Base-by-base conservation (phyloP, 1,140 invertebrate genomes). In the Acromyrmex echinatior region DNA sequence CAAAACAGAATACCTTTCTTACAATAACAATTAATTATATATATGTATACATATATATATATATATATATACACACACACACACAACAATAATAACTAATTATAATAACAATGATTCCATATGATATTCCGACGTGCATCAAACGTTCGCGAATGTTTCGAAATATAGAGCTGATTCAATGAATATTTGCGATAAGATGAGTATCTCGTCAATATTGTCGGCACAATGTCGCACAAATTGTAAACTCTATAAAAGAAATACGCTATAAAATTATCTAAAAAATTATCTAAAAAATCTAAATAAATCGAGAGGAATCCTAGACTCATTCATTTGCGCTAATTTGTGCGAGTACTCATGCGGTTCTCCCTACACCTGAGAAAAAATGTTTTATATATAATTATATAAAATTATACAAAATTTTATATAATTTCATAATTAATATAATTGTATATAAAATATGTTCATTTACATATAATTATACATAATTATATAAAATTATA, bases 1-100 rank as follows among this genome's bases (percentile, higher is more conserved):
- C 78, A 68, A 87, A 92, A 92, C 85, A 90, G 63, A 92, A 92
- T 80, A 78, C 86, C 84, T 68, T 77, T 91, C 87, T 63, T 87
- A 91, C 87, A 92, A 92, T 84, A 92, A 92, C 85, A 89, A 89
- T 60, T 16, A 78, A 90, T 86, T 25, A 21, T 56, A 56, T 56
- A 56, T 56, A 56, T 21, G 9, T 56, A 56, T 9, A 56, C 18
- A 56, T 21, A 12, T 21, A 68, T n/a, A 21, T 56, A 56, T 56
- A 56, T 56, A 56, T 21, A 10, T 56, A 56, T 9, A 56, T 6
- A 25, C 21, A 78, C 78, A 88, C 14, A 39, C 35, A 39, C 7
- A 39, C 7, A 7, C 68, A 86, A 79, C 77, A 80, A 71, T 25
- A 39, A 81, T 66, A 62, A 89, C 7, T 35, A 62, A 84, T 74